Conservation (phyloP, 2,888 invertebrate genomes). For the Tachina lurida region DNA sequence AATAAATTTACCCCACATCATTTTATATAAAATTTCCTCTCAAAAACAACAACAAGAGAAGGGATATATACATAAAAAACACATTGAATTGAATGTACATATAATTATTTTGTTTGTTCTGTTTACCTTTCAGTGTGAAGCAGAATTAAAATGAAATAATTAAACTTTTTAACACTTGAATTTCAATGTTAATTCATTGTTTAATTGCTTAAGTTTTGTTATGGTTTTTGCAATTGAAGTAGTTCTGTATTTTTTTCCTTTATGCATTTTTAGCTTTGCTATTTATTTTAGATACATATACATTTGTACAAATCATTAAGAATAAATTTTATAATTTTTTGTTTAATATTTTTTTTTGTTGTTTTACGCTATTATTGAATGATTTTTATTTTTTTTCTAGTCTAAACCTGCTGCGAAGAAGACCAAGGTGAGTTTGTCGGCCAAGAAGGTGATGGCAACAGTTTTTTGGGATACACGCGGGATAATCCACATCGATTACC, state of each 20-base stretch:
- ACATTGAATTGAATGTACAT: not conserved
- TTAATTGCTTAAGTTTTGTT: conserved; percentile 44
- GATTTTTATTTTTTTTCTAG: conserved; percentile 3
- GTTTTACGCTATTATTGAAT: not conserved
- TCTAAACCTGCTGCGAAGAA: too few relatives aligned
- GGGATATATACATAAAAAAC: not conserved
- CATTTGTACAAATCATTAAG: not conserved
- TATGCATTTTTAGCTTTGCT: not conserved
- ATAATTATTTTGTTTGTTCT: not conserved
- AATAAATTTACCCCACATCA: not conserved
- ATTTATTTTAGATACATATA: not conserved
- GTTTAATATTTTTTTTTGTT: not conserved
- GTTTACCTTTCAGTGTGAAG: conserved; percentile 7
- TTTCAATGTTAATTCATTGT: conserved; percentile 54
- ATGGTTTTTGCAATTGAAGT: not conserved
- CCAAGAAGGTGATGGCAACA: too few relatives aligned
- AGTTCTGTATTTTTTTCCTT: not conserved
- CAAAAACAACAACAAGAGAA: not conserved
- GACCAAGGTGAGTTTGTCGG: too few relatives aligned
- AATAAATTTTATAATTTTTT: not conserved
- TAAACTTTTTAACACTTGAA: conserved; percentile 41
- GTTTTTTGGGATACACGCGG: too few relatives aligned
- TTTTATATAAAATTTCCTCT: conserved; percentile 18
- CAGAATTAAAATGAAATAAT: conserved; percentile 33
- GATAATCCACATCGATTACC: too few relatives aligned